Conservation (phyloP, 2,113 vertebrate genomes). For the Nycticebus coucang region DNA sequence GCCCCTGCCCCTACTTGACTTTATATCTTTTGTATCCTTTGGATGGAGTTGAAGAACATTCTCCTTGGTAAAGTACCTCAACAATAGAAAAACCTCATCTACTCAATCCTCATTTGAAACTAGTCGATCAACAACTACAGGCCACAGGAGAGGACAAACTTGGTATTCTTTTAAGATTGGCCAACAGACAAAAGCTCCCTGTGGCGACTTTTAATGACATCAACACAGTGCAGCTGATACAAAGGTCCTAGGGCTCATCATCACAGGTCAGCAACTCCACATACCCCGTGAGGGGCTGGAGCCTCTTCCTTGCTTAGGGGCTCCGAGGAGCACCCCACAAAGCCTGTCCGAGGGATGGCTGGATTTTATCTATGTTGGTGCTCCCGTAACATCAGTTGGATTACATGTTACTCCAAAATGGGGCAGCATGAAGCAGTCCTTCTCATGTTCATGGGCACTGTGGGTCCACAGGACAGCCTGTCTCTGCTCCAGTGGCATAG, state of each 20-base stretch:
- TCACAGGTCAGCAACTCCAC: background rate
- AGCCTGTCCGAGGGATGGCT: background rate
- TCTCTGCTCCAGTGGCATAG: background rate
- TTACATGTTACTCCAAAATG: background rate
- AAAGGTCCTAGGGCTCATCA: background rate
- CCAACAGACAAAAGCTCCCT: background rate
- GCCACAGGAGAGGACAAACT: background rate
- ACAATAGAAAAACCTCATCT: too few species aligned
- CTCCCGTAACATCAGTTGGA: background rate
- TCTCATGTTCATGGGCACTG: background rate
- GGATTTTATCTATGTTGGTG: background rate
- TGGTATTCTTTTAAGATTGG: background rate
- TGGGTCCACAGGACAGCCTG: background rate
- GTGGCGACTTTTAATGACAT: background rate
- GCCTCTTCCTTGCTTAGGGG: background rate
- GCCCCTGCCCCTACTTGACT: too few species aligned
- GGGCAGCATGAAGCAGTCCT: background rate
- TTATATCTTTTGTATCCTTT: too few species aligned
- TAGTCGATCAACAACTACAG: too few species aligned
- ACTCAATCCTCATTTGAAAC: too few species aligned
- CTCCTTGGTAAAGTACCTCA: too few species aligned
- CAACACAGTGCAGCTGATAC: background rate
- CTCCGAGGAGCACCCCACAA: background rate
- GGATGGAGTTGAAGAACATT: too few species aligned
- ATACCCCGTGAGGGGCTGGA: background rate